phyloP scores from a whole-genome alignment of 2,888 invertebrate genomes.

The Drosophila prostipennis region DNA sequence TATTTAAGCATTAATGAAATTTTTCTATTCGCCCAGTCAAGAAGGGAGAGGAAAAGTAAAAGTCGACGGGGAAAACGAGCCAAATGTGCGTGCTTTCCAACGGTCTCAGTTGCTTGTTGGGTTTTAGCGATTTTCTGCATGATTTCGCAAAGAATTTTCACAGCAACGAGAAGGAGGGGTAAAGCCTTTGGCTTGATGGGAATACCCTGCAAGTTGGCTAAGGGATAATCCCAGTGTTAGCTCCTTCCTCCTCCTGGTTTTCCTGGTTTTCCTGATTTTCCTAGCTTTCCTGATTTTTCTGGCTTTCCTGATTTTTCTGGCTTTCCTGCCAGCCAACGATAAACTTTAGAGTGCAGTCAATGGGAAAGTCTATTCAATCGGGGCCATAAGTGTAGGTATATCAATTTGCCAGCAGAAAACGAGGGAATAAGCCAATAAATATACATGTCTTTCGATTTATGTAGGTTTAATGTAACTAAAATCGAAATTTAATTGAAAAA shows the following conservation, averaged over 20 bases:
- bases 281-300: not conserved
- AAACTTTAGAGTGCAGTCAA: slow-evolving; percentile 5
- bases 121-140: slow-evolving; percentile 69
- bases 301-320: too few species aligned
- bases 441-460: not conserved
- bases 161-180: not conserved
- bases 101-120: slow-evolving; percentile 37
- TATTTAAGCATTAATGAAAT: slow-evolving; percentile 65
- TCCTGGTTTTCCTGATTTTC: not conserved
- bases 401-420: not conserved
- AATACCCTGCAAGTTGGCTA: slow-evolving; percentile 10
- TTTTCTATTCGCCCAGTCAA: slow-evolving; percentile 4
- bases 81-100: slow-evolving; percentile 36
- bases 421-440: not conserved
- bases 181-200: slow-evolving; percentile 18
- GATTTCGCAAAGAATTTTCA: slow-evolving; percentile 64
- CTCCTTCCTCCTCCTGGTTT: not conserved
- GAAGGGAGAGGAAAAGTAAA: not conserved
- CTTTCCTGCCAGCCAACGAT: not conserved
- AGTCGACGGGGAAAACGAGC: slow-evolving; percentile 1
- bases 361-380: slow-evolving; percentile 4
- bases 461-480: too few species aligned
- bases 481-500: too few species aligned
- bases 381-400: not conserved
- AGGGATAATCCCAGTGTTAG: slow-evolving; percentile 6